Conservation (phyloP, 2,888 invertebrate species). For the Halictus quadricinctus region DNA sequence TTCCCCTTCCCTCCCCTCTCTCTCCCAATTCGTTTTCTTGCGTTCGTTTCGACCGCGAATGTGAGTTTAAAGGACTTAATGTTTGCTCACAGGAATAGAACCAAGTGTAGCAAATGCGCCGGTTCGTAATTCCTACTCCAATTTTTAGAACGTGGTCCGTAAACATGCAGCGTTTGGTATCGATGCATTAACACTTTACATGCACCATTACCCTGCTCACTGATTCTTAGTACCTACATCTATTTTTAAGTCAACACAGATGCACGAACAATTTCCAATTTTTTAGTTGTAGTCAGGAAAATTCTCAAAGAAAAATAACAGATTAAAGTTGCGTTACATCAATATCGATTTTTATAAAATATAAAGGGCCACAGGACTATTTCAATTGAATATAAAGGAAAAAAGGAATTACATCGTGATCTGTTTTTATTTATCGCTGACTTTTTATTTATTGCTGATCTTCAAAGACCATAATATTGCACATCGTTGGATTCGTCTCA, state of each 20-base stretch:
- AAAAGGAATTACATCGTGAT: no score
- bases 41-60: constrained; percentile 13
- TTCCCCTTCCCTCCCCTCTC: neutral
- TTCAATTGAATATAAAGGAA: no score
- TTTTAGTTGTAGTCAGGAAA: no score
- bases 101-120: neutral
- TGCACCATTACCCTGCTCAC: neutral
- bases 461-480: no score
- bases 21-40: neutral
- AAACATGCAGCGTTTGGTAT: neutral
- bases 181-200: neutral
- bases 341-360: no score
- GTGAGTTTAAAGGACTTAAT: constrained; percentile 25
- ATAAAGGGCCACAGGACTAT: no score
- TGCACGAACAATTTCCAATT: no score
- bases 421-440: no score
- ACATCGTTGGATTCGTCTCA: no score
- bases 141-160: neutral
- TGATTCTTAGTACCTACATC: neutral
- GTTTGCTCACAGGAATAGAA: constrained; percentile 9
- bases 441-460: no score
- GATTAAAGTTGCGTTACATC: no score
- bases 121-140: neutral
- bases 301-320: no score
- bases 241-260: neutral